Conservation (phyloP, 1,140 invertebrate species). For the Pseudomyrmex gracilis region DNA sequence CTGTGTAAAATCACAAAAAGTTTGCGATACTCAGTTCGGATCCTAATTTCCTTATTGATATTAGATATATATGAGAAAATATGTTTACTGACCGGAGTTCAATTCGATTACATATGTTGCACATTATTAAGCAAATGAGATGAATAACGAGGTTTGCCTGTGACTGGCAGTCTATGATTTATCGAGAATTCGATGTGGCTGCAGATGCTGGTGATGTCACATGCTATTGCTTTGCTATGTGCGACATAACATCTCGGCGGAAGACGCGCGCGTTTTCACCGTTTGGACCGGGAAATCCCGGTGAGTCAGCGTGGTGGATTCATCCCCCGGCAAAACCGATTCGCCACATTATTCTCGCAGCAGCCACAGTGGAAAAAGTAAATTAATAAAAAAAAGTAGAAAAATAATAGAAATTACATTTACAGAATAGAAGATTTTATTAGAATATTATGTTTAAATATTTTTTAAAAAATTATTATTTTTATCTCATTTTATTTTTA, state of each 20-base stretch:
- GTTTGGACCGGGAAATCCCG: constrained; percentile 42
- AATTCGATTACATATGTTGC: background rate
- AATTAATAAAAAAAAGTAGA: constrained; percentile 4
- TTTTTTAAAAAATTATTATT: background rate
- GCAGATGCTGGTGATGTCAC: constrained; percentile 32
- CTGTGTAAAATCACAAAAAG: background rate
- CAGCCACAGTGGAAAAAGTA: constrained; percentile 27
- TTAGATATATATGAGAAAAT: constrained; percentile 11
- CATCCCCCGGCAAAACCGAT: constrained; percentile 46
- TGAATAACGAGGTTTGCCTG: constrained; percentile 36
- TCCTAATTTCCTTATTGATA: background rate
- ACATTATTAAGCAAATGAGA: constrained; percentile 56
- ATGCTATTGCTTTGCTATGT: constrained; percentile 8
- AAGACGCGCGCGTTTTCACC: constrained; percentile 32
- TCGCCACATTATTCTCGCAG: constrained; percentile 7
- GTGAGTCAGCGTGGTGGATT: constrained; percentile 56
- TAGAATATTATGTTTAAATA: constrained; percentile 7
- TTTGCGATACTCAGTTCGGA: background rate
- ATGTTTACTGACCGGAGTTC: constrained; percentile 12
- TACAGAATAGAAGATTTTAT: background rate
- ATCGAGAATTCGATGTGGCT: constrained; percentile 22
- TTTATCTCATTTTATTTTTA: background rate
- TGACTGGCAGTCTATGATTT: constrained; percentile 42
- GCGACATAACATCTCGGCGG: constrained; percentile 30
- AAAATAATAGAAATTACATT: constrained; percentile 10